Base-by-base conservation (phyloP, 2,113 vertebrate species). In the Centropristis striata region DNA sequence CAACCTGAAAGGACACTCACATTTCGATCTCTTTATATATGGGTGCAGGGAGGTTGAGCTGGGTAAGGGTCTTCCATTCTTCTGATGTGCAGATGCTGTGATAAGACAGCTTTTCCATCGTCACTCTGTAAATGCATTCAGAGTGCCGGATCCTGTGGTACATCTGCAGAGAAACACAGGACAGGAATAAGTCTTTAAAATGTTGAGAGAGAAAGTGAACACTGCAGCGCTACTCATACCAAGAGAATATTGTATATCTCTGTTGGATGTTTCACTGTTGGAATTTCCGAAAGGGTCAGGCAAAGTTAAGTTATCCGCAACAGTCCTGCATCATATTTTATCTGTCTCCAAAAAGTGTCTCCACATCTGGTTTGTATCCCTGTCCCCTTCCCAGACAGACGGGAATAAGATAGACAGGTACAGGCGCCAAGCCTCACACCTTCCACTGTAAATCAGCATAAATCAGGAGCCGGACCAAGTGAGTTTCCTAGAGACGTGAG, bases 81-180 rank as follows among this genome's bases (percentile, higher is more conserved):
- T 99, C 98, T 0, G 96, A 95, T 2, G 98, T 98, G 86, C 98
- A 99, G 84, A 99, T 96, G 92, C 97, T 99, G 83, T 99, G 98
- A 86, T 99, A 99, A 10, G 98, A 98, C 49, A 99, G 94, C 79
- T 99, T 99, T 88, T 99, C 98, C 97, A 99, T 97, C 0, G 98
- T 99, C 61, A 99, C 98, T 80, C 98, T 96, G 91, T 99, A 99
- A 91, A 99, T 99, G 93, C 98, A 99, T 94, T 99, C 98, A 11
- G 98, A 99, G 92, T 99, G 98, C 67, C 97, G 97, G 84, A 99
- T 99, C 90, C 97, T 94, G 87, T 99, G 98, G 89, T 99, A 99
- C 98, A 99, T 99, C 98, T 99, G 80, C 15, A 83, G n/a, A 80
- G 53, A 86, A 21, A 74, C 12, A 76, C 32, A 51, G 37, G 20